Evolutionary conservation across 2,888 invertebrate species (phyloP), one percentile per base, ranked within the genome.

Genomic region (Portevinia maculata): DNA sequence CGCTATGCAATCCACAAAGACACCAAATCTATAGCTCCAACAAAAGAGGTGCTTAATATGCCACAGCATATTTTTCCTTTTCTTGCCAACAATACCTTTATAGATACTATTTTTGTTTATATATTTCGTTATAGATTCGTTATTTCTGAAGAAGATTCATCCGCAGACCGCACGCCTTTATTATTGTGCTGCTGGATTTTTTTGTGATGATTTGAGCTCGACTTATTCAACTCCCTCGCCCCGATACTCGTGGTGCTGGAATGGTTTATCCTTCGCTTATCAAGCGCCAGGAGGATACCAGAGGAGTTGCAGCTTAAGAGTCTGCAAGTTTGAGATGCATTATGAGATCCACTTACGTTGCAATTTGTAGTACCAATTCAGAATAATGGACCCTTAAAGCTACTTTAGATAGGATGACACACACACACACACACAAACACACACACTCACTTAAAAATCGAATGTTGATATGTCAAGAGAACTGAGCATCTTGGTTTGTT

Each of bases 341-440:
- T 78, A 67, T 83, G 67, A 83, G 83, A 83, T 71, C 67, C 78
- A 71, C 83, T 83, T 78, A 62, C 41, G 17, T 28, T 28, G 50
- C 44, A n/a, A 15, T 57, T 53, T 37, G 37, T 24, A 79, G 79
- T 69, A 74, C 73, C 70, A 71, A 76, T 76, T 71, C 57, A 69
- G 64, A 52, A 79, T 84, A 84, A 84, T 84, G 65, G 74, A 64
- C 64, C 79, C 83, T 84, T 74, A 84, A 79, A 84, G 79, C 78
- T 74, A 75, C 83, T 84, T 57, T 70, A 64, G 30, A 46, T 52
- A 37, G 1, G 30, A n/a, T n/a, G n/a, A 1, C 32, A 8, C 24
- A 50, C 13, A 17, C 37, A 11, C 30, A 21, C 30, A 7, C 7
- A 52, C 7, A 19, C 13, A 3, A 13, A n/a, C 24, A n/a, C n/a